These are phyloP conservation scores for Petrolisthes cinctipes DNA, from an alignment of 2,888 invertebrate genomes.

Conservation along the genomic window DNA sequence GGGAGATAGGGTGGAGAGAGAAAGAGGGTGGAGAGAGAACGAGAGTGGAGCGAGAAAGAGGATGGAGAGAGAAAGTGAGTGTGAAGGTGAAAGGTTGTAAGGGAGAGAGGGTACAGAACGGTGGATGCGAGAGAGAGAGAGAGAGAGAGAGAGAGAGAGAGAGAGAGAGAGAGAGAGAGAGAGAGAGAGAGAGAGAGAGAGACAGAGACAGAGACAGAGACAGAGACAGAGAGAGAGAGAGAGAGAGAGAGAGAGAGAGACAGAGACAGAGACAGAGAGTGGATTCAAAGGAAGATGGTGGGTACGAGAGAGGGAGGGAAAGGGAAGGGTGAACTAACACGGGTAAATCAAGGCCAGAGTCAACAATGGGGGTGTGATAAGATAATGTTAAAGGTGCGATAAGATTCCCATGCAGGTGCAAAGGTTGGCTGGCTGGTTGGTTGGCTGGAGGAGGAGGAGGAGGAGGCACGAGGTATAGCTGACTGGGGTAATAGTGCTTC, in stretches of 20 bases:
- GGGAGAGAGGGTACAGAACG: background rate
- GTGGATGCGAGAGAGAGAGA: background rate
- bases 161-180: background rate
- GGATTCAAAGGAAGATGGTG: background rate
- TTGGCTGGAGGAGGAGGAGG: background rate
- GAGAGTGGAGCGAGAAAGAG: background rate
- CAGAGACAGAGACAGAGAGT: background rate
- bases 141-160: background rate
- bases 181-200: background rate
- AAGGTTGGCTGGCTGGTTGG: no score
- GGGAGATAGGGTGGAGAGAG: background rate
- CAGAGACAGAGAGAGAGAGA: background rate
- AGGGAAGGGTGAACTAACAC: background rate
- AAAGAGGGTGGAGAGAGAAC: background rate
- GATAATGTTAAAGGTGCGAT: no score
- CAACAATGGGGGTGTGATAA: no score
- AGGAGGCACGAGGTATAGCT: slow-evolving; percentile 9
- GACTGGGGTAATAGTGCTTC: background rate
- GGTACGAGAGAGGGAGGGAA: background rate
- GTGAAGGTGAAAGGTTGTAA: background rate
- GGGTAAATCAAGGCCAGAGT: no score
- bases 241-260: background rate
- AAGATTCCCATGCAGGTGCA: no score
- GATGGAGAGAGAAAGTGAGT: background rate
- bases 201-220: background rate